These are phyloP conservation scores for Pituophis catenifer DNA, from an alignment of 2,113 vertebrate genomes.

Conservation along the genomic window DNA sequence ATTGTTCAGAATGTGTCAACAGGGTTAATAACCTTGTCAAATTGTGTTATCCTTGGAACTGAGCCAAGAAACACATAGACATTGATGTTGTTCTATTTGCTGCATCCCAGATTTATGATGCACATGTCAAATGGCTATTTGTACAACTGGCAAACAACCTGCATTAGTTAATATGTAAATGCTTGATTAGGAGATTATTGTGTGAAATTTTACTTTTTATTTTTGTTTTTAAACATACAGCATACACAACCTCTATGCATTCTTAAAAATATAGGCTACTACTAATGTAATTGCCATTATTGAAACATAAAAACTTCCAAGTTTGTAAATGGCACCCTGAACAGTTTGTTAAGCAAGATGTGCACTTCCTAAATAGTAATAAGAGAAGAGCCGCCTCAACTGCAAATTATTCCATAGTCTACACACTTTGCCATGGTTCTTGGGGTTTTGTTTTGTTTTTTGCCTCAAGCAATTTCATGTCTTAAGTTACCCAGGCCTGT, in stretches of 20 bases:
- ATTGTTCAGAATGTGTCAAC: constrained; percentile 1
- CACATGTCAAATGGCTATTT: constrained; percentile 12
- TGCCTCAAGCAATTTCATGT: background rate
- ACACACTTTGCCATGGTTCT: background rate
- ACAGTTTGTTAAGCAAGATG: background rate
- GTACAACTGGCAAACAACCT: constrained; percentile 4
- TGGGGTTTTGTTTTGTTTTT: background rate
- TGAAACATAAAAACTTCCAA: background rate
- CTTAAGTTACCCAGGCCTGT: background rate
- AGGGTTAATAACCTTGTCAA: constrained; percentile 14
- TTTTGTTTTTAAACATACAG: background rate
- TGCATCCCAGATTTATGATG: constrained; percentile 4
- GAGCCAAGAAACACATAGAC: constrained; percentile 1
- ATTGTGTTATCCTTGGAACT: background rate
- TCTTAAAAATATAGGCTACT: background rate
- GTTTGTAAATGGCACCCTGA: background rate
- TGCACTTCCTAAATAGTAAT: background rate
- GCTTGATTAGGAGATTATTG: background rate
- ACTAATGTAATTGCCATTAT: background rate
- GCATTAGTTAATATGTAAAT: background rate
- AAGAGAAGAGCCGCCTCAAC: background rate
- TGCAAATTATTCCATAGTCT: background rate
- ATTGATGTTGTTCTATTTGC: constrained; percentile 23
- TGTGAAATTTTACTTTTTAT: background rate
- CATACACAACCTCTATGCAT: too few species aligned